Evolutionary conservation across 1,140 invertebrate genomes (phyloP).

Genomic region (Neotoxoptera formosana): DNA sequence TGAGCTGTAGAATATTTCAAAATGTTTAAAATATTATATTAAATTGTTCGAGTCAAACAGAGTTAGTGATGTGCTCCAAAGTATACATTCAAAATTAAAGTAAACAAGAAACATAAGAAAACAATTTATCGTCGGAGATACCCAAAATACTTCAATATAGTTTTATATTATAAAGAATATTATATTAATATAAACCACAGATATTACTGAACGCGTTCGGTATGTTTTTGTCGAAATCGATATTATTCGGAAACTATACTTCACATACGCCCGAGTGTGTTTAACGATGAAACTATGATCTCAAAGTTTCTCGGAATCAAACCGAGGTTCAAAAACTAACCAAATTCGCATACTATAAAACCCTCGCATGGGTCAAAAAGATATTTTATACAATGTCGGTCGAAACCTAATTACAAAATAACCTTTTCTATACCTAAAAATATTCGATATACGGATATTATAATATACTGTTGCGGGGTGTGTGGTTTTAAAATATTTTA

Average conservation of each 20-base stretch:
- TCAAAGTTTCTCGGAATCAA: not conserved
- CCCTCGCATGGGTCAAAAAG: not conserved
- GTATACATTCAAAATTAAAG: not conserved
- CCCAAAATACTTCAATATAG: not conserved
- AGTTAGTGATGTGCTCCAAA: not conserved
- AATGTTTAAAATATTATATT: too few species aligned
- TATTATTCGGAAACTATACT: not conserved
- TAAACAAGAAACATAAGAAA: not conserved
- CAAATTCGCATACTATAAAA: not conserved
- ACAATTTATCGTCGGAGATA: not conserved
- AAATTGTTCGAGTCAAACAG: not conserved
- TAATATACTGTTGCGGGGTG: not conserved
- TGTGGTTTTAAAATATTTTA: not conserved
- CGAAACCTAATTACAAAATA: not conserved
- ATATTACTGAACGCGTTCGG: not conserved
- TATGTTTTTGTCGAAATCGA: not conserved
- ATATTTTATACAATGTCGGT: not conserved
- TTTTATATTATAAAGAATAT: not conserved
- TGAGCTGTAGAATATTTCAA: not conserved
- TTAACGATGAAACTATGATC: not conserved
- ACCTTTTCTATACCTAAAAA: not conserved
- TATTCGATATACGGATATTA: not conserved
- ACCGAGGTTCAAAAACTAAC: not conserved
- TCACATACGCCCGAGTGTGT: not conserved
- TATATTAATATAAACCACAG: not conserved